Conservation (phyloP, 2,888 invertebrate species). For the Eretmocerus hayati region DNA sequence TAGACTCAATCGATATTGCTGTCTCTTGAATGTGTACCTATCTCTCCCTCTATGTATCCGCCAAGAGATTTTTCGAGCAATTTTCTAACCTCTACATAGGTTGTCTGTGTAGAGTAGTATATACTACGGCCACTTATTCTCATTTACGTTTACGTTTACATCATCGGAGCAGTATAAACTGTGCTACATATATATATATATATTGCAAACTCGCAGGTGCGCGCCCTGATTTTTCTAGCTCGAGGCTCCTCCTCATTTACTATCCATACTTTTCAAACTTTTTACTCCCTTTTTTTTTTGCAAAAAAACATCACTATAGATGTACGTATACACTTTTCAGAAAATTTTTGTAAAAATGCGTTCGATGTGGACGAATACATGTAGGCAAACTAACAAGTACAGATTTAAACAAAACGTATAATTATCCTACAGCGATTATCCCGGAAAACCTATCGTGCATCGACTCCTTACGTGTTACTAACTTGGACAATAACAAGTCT, state of each 20-base stretch:
- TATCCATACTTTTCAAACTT: neutral
- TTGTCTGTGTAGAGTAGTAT: too few species aligned
- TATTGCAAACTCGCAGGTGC: slow-evolving; percentile 24
- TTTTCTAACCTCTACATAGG: slow-evolving; percentile 11
- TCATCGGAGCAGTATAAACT: slow-evolving; percentile 28
- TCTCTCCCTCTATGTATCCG: too few species aligned
- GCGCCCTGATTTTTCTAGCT: slow-evolving; percentile 37
- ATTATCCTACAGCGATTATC: too few species aligned
- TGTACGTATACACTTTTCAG: slow-evolving; percentile 6
- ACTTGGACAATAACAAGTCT: slow-evolving; percentile 39
- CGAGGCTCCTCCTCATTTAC: neutral
- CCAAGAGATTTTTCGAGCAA: slow-evolving; percentile 35
- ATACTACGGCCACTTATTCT: slow-evolving; percentile 34
- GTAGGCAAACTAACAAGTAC: too few species aligned
- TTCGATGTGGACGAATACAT: too few species aligned
- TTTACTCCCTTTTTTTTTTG: slow-evolving; percentile 8
- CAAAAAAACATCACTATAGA: neutral
- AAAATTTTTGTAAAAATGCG: too few species aligned
- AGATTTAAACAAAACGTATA: slow-evolving; percentile 6
- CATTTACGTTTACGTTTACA: slow-evolving; percentile 34
- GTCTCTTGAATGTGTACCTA: neutral
- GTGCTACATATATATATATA: too few species aligned
- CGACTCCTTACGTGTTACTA: too few species aligned
- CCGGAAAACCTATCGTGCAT: too few species aligned
- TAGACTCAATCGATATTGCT: neutral